A percentile compares a stretch with the other conserved stretches of the same genome.
Evolutionary conservation across 1,140 invertebrate genomes (phyloP).

Genomic region (Lamellibrachia luymesi): DNA sequence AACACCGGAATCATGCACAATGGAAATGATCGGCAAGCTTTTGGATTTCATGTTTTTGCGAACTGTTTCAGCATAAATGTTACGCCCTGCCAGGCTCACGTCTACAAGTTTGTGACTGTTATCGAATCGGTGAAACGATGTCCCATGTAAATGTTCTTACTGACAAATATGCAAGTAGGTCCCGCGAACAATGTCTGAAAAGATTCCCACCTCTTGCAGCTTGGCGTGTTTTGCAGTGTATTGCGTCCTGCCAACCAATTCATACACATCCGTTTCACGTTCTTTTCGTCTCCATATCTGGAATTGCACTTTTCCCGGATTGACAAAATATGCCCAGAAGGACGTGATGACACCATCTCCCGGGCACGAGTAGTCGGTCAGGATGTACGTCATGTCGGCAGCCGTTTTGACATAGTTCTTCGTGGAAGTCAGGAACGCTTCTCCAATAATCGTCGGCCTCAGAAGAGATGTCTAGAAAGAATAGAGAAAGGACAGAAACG

Average conservation of each 20-base stretch:
- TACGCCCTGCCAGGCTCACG: too few relatives aligned
- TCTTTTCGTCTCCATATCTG: neutral
- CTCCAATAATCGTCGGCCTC: neutral
- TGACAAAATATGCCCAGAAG: neutral
- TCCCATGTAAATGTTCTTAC: too few relatives aligned
- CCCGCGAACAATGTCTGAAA: too few relatives aligned
- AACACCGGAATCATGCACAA: too few relatives aligned
- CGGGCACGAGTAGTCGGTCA: neutral
- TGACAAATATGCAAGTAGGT: too few relatives aligned
- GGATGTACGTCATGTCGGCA: neutral
- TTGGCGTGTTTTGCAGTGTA: neutral
- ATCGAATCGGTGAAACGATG: too few relatives aligned
- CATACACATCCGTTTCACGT: neutral
- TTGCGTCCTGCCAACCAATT: neutral
- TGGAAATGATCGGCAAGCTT: too few relatives aligned
- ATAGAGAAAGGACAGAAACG: neutral
- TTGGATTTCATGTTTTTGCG: too few relatives aligned
- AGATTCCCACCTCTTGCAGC: neutral
- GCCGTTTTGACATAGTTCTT: neutral
- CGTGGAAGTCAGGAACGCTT: neutral
- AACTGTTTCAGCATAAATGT: too few relatives aligned
- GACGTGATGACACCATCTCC: neutral
- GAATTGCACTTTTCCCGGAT: neutral
- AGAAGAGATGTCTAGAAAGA: neutral
- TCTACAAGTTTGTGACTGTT: too few relatives aligned